Evolutionary conservation across 1,140 invertebrate genomes (phyloP).

Genomic region (Tigriopus japonicus): DNA sequence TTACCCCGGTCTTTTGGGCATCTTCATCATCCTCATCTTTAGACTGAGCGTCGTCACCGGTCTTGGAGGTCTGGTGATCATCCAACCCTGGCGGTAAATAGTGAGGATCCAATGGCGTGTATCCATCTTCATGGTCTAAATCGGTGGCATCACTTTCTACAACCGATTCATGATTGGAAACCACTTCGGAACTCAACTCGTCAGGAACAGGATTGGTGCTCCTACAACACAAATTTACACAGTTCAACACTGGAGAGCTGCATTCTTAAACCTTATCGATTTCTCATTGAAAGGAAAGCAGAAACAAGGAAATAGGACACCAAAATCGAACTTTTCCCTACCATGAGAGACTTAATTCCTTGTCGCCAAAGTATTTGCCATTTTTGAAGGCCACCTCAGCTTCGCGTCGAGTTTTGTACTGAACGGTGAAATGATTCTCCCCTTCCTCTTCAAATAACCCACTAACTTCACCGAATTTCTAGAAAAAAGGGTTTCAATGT

Average conservation of each 20-base stretch:
- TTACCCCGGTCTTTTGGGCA: neutral
- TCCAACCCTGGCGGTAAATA: slow-evolving; percentile 13
- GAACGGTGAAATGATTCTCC: slow-evolving; percentile 43
- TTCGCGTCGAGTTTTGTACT: slow-evolving; percentile 48
- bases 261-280: no score
- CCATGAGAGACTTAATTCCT: slow-evolving; percentile 27
- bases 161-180: neutral
- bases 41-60: neutral
- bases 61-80: neutral
- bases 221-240: slow-evolving; percentile 10
- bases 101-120: neutral
- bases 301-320: neutral
- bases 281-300: no score
- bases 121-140: slow-evolving; percentile 2
- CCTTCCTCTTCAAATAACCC: slow-evolving; percentile 43
- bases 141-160: no score
- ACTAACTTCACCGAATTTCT: slow-evolving; percentile 50
- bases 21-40: neutral
- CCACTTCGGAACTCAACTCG: slow-evolving; percentile 9
- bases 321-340: neutral
- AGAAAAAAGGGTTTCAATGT: slow-evolving; percentile 12
- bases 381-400: slow-evolving; percentile 45
- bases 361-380: slow-evolving; percentile 43
- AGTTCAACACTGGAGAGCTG: no score
- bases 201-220: slow-evolving; percentile 7